Conservation (phyloP, 2,888 invertebrate genomes). For the Cremastinae sp. region DNA sequence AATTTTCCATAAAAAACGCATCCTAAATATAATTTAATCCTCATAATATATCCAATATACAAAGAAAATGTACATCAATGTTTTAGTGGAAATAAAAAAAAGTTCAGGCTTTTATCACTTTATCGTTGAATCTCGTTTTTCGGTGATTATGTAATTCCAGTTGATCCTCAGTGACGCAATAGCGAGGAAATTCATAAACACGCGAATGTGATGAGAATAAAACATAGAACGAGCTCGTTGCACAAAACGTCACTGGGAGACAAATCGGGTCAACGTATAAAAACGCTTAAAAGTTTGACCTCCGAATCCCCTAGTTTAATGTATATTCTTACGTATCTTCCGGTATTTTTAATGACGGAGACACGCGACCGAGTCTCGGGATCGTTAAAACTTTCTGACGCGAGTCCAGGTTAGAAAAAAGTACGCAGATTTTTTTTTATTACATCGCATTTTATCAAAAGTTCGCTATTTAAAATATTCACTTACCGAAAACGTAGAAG, state of each 20-base stretch:
- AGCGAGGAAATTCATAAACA: neutral
- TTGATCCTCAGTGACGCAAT: slow-evolving; percentile 36
- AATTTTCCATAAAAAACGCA: too few relatives aligned
- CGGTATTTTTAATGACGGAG: slow-evolving; percentile 37
- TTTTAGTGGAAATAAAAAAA: too few relatives aligned
- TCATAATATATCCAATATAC: too few relatives aligned
- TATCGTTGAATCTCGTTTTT: too few relatives aligned
- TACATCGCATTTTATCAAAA: slow-evolving; percentile 2
- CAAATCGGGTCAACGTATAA: neutral
- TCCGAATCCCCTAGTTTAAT: slow-evolving; percentile 34
- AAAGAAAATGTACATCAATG: too few relatives aligned
- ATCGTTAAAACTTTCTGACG: slow-evolving; percentile 25
- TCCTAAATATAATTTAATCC: too few relatives aligned
- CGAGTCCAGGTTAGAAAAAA: slow-evolving; percentile 33
- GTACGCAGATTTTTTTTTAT: slow-evolving; percentile 2
- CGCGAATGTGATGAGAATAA: neutral
- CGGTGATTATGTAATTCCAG: too few relatives aligned
- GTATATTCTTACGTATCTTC: slow-evolving; percentile 32
- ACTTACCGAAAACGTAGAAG: too few relatives aligned
- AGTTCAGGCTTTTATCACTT: too few relatives aligned
- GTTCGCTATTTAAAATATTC: too few relatives aligned
- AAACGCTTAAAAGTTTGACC: slow-evolving; percentile 35
- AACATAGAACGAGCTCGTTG: neutral
- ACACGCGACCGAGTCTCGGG: slow-evolving; percentile 24
- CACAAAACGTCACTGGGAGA: slow-evolving; percentile 14